Base-by-base conservation (phyloP, 2,797 vertebrate genomes). In the Lophius americanus region DNA sequence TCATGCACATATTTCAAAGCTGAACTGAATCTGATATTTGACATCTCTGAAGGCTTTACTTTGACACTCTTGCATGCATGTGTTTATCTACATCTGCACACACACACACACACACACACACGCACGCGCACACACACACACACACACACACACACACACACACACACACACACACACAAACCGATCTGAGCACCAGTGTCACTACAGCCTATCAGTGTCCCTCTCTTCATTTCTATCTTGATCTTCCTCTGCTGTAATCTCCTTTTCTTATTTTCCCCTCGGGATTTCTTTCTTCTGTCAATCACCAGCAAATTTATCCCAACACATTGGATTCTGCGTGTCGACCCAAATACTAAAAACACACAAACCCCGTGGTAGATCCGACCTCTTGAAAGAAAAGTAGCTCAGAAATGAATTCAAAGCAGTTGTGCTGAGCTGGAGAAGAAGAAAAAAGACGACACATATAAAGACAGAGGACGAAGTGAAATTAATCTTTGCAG, bases 171-270 rank as follows among this genome's bases (percentile, higher is more conserved):
- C 35, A 41, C 23, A 73, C 60, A 71, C 43, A 68, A 72, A 76
- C 49, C 72, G 61, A 70, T 76, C 68, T 64, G 51, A 78, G 72
- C 54, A 75, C 72, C 75, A 56, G 13, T 72, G 75, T 44, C 64
- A 70, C 42, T 36, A 50, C 37, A 42, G 38, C n/a, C 4, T 42
- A 57, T 68, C 59, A 75, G 51, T 48, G 49, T 62, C 60, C 59
- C 64, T 60, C 65, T 78, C 67, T 67, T 78, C 60, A 55, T 7
- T 32, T 78, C 76, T 38, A 52, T 84, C 69, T 74, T 78, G 54
- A 81, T 85, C 73, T 75, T 60, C 57, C n/a, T 71, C 58, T n/a
- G 38, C 78, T 91, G 83, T 88, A 76, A 83, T 84, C 85, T 79
- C 9, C 64, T 46, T 64, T 73, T 60, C 5, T 49, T 49, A 23